phyloP scores from a whole-genome alignment of 2,797 vertebrate species.

The Chelon auratus region DNA sequence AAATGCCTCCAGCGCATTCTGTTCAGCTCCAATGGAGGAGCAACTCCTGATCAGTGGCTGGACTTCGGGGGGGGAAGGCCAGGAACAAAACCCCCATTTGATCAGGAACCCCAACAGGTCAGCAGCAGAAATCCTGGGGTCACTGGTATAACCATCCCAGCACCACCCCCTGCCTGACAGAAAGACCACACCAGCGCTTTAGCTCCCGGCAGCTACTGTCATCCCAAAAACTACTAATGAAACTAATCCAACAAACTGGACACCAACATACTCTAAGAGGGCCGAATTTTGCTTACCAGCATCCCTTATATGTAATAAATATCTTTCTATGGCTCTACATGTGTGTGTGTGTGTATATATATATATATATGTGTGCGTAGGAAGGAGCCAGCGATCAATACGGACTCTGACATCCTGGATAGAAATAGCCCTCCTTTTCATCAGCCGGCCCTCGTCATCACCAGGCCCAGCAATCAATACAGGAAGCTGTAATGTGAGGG shows the following conservation, averaged over 20 bases:
- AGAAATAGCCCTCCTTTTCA: conserved; percentile 82
- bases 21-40: conserved; percentile 78
- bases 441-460: conserved; percentile 75
- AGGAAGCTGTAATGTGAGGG: conserved; percentile 80
- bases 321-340: conserved; percentile 42
- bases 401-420: conserved; percentile 74
- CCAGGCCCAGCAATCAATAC: conserved; percentile 78
- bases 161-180: conserved; percentile 39
- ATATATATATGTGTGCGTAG: conserved; percentile 50
- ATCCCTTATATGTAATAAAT: conserved; percentile 64
- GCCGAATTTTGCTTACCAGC: conserved; percentile 41
- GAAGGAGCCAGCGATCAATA: conserved; percentile 75
- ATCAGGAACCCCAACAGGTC: conserved; percentile 72
- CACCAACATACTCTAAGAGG: conserved; percentile 20
- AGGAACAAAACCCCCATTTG: conserved; percentile 69
- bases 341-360: conserved; percentile 28
- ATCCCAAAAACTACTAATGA: conserved; percentile 10
- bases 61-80: conserved; percentile 43
- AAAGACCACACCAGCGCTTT: conserved; percentile 50
- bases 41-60: conserved; percentile 72
- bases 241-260: conserved; percentile 48
- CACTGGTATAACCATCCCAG: conserved; percentile 47
- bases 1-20: conserved; percentile 80
- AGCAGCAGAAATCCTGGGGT: conserved; percentile 68
- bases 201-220: conserved; percentile 26